Evolutionary conservation across 2,888 invertebrate species (phyloP).

Genomic region (Stenotaenia linearis): DNA sequence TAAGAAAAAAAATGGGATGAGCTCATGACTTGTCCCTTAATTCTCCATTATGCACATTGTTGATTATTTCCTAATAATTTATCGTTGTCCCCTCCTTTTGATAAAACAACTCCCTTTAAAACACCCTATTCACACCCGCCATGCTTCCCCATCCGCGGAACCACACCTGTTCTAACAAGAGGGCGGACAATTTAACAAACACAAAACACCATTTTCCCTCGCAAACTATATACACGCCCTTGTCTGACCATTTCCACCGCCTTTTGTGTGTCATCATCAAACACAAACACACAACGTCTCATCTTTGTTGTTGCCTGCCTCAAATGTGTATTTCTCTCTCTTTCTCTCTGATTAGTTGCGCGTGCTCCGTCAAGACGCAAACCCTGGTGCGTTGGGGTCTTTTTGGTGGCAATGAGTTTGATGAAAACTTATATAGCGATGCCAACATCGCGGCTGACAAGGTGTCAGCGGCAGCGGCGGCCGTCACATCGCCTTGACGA

Average conservation of each 20-base stretch:
- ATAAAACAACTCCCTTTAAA: background rate
- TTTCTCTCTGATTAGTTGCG: background rate
- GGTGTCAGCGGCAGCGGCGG: conserved; percentile 18
- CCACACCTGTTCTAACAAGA: background rate
- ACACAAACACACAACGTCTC: background rate
- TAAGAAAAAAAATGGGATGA: background rate
- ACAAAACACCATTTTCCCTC: background rate
- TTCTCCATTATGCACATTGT: background rate
- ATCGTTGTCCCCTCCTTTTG: background rate
- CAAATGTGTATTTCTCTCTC: background rate
- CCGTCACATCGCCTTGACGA: conserved; percentile 24
- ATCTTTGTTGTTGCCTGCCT: background rate
- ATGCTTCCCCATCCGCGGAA: background rate
- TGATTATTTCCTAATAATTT: background rate
- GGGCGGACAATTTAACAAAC: background rate
- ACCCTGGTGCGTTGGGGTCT: background rate
- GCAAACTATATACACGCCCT: background rate
- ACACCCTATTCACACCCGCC: background rate
- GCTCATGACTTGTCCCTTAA: background rate
- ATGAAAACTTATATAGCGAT: conserved; percentile 24
- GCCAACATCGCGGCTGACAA: conserved; percentile 8
- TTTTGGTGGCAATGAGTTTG: conserved; percentile 13
- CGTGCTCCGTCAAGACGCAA: background rate
- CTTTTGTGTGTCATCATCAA: background rate
- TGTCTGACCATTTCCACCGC: background rate